These are phyloP conservation scores for Helogale parvula DNA, from an alignment of 2,113 vertebrate genomes.

Conservation along the genomic window DNA sequence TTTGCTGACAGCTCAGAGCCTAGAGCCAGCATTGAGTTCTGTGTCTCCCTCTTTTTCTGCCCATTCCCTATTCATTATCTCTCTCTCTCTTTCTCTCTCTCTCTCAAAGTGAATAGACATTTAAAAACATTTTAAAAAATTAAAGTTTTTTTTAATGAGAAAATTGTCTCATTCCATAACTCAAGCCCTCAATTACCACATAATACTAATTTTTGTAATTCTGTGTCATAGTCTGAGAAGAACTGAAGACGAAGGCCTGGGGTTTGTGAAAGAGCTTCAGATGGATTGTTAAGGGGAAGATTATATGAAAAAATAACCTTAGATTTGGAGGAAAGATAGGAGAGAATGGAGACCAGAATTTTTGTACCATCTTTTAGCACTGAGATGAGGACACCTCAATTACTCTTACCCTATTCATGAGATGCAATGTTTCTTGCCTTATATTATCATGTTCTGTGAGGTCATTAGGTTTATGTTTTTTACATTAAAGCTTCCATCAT, in stretches of 20 bases:
- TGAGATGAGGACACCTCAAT: neutral
- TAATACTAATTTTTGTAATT: neutral
- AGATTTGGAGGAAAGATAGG: neutral
- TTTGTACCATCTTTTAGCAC: neutral
- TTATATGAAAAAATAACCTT: neutral
- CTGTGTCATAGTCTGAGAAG: neutral
- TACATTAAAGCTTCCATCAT: neutral
- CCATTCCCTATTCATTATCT: too few species aligned
- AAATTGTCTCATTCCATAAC: neutral
- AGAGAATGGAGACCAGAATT: neutral
- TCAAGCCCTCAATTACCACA: neutral
- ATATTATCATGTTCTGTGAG: slow-evolving; percentile 59
- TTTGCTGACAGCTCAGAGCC: too few species aligned
- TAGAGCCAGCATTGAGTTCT: too few species aligned
- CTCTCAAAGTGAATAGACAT: too few species aligned
- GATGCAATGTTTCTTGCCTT: slow-evolving; percentile 58
- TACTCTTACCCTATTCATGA: slow-evolving; percentile 46
- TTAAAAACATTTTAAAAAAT: too few species aligned
- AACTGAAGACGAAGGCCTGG: neutral
- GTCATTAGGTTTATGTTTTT: slow-evolving; percentile 73
- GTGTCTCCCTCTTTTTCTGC: too few species aligned
- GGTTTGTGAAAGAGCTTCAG: neutral
- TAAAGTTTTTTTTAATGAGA: too few species aligned
- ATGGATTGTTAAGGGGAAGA: neutral
- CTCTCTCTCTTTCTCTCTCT: too few species aligned